phyloP scores from a whole-genome alignment of 2,113 vertebrate species.

The Grantiella picta region DNA sequence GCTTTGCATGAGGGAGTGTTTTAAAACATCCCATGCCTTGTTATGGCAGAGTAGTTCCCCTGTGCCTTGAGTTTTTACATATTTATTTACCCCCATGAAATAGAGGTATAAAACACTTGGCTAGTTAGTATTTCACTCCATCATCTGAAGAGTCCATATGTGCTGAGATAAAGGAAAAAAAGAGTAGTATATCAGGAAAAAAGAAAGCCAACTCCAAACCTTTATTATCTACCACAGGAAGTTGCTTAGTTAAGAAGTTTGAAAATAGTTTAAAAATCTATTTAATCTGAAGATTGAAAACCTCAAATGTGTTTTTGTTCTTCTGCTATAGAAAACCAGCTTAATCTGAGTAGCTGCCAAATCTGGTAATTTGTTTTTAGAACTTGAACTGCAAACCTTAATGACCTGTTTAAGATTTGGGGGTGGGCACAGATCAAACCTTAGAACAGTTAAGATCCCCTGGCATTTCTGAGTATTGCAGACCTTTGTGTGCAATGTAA shows the following conservation, averaged over 20 bases:
- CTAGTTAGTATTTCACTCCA: neutral
- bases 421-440: neutral
- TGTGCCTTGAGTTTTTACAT: neutral
- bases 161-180: neutral
- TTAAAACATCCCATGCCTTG: neutral
- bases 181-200: neutral
- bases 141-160: neutral
- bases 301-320: neutral
- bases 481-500: conserved; percentile 23
- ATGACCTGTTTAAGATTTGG: neutral
- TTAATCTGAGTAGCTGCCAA: neutral
- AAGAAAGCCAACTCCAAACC: neutral
- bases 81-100: neutral
- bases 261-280: neutral
- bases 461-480: conserved; percentile 61
- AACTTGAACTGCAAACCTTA: neutral
- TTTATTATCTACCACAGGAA: neutral
- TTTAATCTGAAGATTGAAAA: neutral
- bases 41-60: neutral
- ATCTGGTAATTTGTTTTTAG: neutral
- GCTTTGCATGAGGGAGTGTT: neutral
- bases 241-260: neutral
- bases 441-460: conserved; percentile 70
- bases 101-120: neutral
- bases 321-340: neutral